A percentile compares a stretch with the other conserved stretches of the same genome.
Evolutionary conservation across 2,797 vertebrate genomes (phyloP).

Genomic region (Botia almorhae): DNA sequence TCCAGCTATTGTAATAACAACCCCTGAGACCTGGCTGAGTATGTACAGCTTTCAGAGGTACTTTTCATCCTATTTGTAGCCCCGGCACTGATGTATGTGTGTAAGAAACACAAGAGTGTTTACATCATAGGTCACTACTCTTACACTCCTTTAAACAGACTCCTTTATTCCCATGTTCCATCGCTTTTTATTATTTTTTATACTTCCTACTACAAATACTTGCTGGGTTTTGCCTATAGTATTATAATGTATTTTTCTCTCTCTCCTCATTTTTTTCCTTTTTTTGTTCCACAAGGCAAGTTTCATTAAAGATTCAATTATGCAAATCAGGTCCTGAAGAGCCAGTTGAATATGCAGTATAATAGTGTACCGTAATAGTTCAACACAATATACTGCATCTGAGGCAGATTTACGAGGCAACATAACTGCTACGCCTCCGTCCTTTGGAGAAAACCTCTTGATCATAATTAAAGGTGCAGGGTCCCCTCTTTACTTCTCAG

Average conservation of each 20-base stretch:
- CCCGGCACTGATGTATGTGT: slow-evolving; percentile 81
- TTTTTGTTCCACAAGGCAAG: slow-evolving; percentile 88
- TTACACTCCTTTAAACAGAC: slow-evolving; percentile 20
- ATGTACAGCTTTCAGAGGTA: slow-evolving; percentile 87
- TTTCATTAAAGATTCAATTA: slow-evolving; percentile 96
- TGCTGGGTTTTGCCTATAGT: slow-evolving; percentile 72
- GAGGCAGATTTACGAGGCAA: slow-evolving; percentile 91
- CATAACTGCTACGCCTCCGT: slow-evolving; percentile 88
- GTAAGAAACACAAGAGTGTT: slow-evolving; percentile 60
- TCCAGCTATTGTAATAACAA: slow-evolving; percentile 87
- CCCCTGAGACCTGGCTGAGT: slow-evolving; percentile 86
- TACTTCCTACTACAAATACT: slow-evolving; percentile 52
- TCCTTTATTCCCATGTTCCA: slow-evolving; percentile 48
- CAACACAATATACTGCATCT: slow-evolving; percentile 85
- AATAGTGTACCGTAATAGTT: slow-evolving; percentile 90
- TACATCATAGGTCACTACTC: slow-evolving; percentile 75
- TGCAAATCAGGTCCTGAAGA: slow-evolving; percentile 91
- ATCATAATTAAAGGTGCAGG: slow-evolving; percentile 96
- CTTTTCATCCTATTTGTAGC: slow-evolving; percentile 88
- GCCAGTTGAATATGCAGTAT: slow-evolving; percentile 87
- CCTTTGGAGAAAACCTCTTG: slow-evolving; percentile 89
- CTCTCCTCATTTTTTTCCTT: slow-evolving; percentile 64
- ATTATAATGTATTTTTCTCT: slow-evolving; percentile 69
- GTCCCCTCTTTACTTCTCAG: slow-evolving; percentile 80
- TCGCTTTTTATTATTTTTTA: slow-evolving; percentile 65